These are phyloP conservation scores for Rhagoletis zephyria DNA, from an alignment of 1,140 invertebrate species.

Conservation along the genomic window DNA sequence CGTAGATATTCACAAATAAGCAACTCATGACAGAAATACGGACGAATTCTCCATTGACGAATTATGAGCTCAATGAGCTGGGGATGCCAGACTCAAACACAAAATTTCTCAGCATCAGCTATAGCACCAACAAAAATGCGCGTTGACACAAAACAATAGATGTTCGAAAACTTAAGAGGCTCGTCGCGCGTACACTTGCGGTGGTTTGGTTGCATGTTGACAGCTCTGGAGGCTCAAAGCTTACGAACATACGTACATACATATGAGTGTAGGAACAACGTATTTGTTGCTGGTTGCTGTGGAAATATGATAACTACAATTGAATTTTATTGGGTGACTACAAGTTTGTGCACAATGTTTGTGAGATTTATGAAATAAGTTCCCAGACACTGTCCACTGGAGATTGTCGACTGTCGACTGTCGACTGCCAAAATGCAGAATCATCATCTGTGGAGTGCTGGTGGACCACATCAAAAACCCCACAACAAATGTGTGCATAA, in stretches of 20 bases:
- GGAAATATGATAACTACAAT: constrained; percentile 39
- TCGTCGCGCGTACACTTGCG: neutral
- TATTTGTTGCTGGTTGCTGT: neutral
- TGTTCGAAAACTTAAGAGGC: constrained; percentile 41
- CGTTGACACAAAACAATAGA: constrained; percentile 28
- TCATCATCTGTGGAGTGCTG: constrained; percentile 46
- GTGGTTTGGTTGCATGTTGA: neutral
- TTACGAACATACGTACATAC: neutral
- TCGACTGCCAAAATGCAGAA: constrained; percentile 14
- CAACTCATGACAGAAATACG: neutral
- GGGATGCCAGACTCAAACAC: neutral
- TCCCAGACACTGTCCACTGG: constrained; percentile 20
- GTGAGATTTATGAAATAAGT: constrained; percentile 40
- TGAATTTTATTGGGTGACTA: constrained; percentile 48
- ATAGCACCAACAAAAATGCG: neutral
- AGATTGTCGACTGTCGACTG: neutral
- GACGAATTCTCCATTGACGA: constrained; percentile 32
- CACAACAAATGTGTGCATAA: neutral
- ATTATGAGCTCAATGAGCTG: constrained; percentile 13
- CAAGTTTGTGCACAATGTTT: constrained; percentile 27
- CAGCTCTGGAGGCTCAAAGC: neutral
- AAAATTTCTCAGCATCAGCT: neutral
- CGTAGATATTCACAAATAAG: neutral
- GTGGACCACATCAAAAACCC: neutral
- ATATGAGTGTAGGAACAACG: no score